phyloP scores from a whole-genome alignment of 1,140 invertebrate species.

The Sarcophaga peregrina region DNA sequence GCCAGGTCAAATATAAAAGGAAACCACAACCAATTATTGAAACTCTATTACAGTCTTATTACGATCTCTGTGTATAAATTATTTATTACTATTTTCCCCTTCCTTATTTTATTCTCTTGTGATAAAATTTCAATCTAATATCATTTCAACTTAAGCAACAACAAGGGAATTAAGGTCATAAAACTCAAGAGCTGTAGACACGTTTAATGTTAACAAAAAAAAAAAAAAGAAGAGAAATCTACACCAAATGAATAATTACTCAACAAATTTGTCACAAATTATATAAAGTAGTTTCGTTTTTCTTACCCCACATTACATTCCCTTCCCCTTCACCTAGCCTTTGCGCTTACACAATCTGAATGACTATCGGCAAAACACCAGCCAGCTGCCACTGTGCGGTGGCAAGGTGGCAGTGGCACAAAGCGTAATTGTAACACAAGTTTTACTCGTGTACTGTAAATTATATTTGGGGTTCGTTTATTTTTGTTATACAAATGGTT shows the following conservation, averaged over 20 bases:
- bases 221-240: not conserved
- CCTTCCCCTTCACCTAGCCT: not conserved
- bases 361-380: no score
- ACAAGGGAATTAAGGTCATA: constrained; percentile 14
- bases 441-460: not conserved
- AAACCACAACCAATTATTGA: not conserved
- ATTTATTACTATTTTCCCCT: no score
- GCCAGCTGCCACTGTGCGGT: no score
- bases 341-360: no score
- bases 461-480: constrained; percentile 19
- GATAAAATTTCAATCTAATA: not conserved
- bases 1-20: not conserved
- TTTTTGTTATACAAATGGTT: constrained; percentile 17
- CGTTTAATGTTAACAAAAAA: constrained; percentile 10
- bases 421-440: not conserved
- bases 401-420: no score
- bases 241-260: constrained; percentile 40
- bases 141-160: not conserved
- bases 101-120: no score
- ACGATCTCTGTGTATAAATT: not conserved
- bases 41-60: not conserved
- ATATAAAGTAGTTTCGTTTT: constrained; percentile 28
- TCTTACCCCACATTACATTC: not conserved
- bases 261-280: constrained; percentile 42
- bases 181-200: constrained; percentile 16